Evolutionary conservation across 2,797 vertebrate species (phyloP).

Genomic region (Orientallactaga sibirica): DNA sequence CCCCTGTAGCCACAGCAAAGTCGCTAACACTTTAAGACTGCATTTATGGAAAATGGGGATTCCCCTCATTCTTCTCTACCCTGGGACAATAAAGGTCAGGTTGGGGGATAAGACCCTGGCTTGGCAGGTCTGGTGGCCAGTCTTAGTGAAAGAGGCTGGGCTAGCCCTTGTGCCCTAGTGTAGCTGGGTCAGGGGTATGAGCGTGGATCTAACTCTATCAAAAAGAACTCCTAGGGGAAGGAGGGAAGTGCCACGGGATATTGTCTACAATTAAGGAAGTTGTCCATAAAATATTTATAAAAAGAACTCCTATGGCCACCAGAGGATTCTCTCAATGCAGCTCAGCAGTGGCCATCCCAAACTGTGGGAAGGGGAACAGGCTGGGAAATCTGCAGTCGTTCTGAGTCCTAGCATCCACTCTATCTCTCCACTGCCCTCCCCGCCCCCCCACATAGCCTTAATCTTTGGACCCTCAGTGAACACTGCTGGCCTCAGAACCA

Average conservation of each 20-base stretch:
- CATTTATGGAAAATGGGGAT: not conserved
- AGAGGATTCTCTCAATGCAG: not conserved
- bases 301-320: not conserved
- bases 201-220: not conserved
- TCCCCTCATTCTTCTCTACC: too few relatives aligned
- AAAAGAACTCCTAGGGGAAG: not conserved
- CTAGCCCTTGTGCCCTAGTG: too few relatives aligned
- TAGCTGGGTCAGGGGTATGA: not conserved
- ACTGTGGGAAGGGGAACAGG: not conserved
- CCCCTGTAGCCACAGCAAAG: not conserved
- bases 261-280: too few relatives aligned
- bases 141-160: not conserved
- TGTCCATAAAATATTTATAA: too few relatives aligned
- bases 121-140: not conserved
- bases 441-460: accelerated
- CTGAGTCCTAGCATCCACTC: not conserved
- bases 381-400: not conserved
- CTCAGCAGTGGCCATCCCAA: not conserved
- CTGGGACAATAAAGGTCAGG: not conserved
- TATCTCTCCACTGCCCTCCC: not conserved
- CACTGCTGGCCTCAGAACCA: accelerated
- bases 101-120: not conserved
- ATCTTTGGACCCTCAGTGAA: not conserved
- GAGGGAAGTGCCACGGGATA: too few relatives aligned
- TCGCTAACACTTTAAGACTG: not conserved